These are phyloP conservation scores for Lepidocolaptes lacrymiger DNA, from an alignment of 2,797 vertebrate genomes.

Conservation along the genomic window DNA sequence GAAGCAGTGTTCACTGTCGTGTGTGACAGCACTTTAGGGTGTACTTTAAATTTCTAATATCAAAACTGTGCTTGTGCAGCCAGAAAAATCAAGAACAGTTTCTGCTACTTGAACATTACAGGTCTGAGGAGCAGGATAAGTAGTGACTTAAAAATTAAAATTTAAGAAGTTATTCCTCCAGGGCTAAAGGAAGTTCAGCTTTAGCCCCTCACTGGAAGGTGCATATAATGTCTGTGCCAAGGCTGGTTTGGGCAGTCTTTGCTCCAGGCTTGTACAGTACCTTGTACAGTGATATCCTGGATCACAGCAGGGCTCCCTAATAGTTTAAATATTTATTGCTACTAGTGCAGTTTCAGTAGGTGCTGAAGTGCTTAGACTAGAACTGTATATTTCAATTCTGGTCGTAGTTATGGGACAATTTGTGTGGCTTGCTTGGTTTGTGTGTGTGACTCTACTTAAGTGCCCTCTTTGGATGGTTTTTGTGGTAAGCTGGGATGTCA, in stretches of 20 bases:
- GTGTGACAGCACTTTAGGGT: neutral
- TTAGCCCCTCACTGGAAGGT: neutral
- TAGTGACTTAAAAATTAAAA: neutral
- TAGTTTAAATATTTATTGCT: neutral
- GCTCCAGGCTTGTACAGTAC: neutral
- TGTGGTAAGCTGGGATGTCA: neutral
- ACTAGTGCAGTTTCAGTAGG: neutral
- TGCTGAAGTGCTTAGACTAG: neutral
- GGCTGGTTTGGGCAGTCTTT: neutral
- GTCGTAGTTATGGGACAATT: neutral
- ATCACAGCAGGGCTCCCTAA: neutral
- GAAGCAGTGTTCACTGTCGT: rapidly evolving
- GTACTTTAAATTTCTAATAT: neutral
- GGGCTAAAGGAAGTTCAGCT: neutral
- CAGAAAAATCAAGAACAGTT: neutral
- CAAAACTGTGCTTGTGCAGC: neutral
- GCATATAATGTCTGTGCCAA: neutral
- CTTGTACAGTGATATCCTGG: neutral
- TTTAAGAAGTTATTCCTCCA: neutral
- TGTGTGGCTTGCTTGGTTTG: neutral
- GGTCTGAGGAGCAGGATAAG: neutral
- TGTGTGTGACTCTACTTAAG: neutral
- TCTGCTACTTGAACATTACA: neutral
- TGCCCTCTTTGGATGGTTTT: neutral
- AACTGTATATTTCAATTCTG: neutral